A percentile compares a stretch with the other conserved stretches of the same genome.
phyloP scores from a whole-genome alignment of 1,140 invertebrate genomes.

The Tetragnatha versicolor region DNA sequence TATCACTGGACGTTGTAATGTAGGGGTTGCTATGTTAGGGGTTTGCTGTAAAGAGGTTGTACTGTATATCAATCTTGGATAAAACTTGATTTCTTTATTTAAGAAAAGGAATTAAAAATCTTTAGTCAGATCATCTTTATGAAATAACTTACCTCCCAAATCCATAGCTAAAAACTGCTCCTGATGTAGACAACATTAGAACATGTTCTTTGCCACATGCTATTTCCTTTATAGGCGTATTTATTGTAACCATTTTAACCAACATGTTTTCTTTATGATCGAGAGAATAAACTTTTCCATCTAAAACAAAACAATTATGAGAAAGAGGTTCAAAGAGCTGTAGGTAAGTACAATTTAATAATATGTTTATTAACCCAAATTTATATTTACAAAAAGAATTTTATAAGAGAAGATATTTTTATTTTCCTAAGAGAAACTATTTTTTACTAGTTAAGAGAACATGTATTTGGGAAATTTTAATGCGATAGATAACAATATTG shows the following conservation, averaged over 20 bases:
- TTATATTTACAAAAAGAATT: too few species aligned
- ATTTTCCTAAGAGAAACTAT: too few species aligned
- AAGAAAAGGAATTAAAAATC: conserved; percentile 40
- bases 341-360: too few species aligned
- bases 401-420: too few species aligned
- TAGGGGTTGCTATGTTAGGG: too few species aligned
- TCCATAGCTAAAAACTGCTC: conserved; percentile 81
- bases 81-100: conserved; percentile 1
- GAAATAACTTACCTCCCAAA: conserved; percentile 74
- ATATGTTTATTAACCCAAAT: too few species aligned
- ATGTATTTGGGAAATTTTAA: too few species aligned
- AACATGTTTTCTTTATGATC: not conserved
- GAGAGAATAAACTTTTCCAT: conserved; percentile 21
- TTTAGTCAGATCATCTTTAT: not conserved
- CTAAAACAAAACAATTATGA: conserved; percentile 12
- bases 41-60: too few species aligned
- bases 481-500: too few species aligned
- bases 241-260: not conserved
- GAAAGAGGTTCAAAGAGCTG: not conserved
- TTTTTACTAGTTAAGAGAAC: too few species aligned
- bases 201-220: conserved; percentile 81
- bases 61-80: too few species aligned
- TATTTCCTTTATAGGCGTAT: conserved; percentile 61
- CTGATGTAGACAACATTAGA: conserved; percentile 74
- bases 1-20: not conserved